phyloP scores from a whole-genome alignment of 2,797 vertebrate species.

The Melanotaenia maccullochi region DNA sequence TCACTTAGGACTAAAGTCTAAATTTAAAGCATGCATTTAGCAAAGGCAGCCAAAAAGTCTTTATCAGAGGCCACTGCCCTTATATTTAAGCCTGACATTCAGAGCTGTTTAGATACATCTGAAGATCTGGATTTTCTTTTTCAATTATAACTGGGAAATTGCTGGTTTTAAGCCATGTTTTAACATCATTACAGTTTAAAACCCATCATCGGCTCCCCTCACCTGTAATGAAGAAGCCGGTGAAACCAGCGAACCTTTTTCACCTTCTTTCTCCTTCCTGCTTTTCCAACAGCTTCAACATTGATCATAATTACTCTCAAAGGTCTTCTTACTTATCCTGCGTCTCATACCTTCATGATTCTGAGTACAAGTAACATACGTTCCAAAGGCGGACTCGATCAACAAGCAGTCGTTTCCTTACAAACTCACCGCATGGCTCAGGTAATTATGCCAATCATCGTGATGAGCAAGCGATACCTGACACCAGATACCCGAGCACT shows the following conservation, averaged over 20 bases:
- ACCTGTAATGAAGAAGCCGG: constrained; percentile 74
- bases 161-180: neutral
- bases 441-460: constrained; percentile 65
- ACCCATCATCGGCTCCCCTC: constrained; percentile 39
- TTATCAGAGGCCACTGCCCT: neutral
- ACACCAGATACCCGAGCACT: constrained; percentile 75
- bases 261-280: constrained; percentile 46
- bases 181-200: neutral
- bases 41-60: neutral
- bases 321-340: constrained; percentile 10
- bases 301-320: constrained; percentile 49
- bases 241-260: constrained; percentile 66
- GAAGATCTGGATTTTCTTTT: neutral
- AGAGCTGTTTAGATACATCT: neutral
- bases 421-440: constrained; percentile 39
- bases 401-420: constrained; percentile 8
- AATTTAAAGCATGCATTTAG: neutral
- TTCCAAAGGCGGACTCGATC: neutral
- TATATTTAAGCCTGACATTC: neutral
- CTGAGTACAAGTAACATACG: neutral
- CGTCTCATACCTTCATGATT: neutral
- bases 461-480: constrained; percentile 55
- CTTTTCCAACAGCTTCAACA: constrained; percentile 25
- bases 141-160: neutral
- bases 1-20: neutral